Base-by-base conservation (phyloP, 2,113 vertebrate genomes). In the Halcyon malimbica region DNA sequence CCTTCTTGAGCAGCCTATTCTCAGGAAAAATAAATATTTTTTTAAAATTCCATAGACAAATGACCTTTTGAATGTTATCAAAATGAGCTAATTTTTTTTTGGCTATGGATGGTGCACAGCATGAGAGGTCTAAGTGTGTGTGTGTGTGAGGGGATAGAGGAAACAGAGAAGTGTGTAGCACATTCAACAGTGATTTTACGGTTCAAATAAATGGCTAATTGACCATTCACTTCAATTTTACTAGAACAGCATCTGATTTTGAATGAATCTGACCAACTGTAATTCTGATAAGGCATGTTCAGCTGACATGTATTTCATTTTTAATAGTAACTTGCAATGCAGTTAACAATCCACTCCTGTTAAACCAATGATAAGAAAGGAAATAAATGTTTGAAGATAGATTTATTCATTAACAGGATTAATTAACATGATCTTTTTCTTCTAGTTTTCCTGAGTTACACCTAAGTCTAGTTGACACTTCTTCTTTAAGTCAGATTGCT, bases 401-500 rank as follows among this genome's bases (percentile, higher is more conserved):
- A 10, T 91, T 65, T 91, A 28, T 63, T 92, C 26, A 59, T 62
- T 50, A 76, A 6, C 23, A 60, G 4, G 6, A 39, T 41, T 5
- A 86, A 80, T 35, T 39, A 41, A 2, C 2, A 2, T 16, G 10
- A 10, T 5, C 46, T 25, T 81, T 93, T 37, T 63, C 3, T n/a
- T 42, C 9, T 46, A 1, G 19, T 83, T 89, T 77, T 39, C 24
- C 5, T 5, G 10, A 89, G 5, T 31, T 51, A 39, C 29, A 5
- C 5, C 10, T 6, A n/a, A 48, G 8, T 39, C 7, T 71, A 86
- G 0, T 35, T 81, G 7, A 3, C 9, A 11, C 2, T 4, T 51
- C 48, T 5, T 12, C 87, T 71, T 64, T 64, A 35, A 75, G 3
- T 5, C 29, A 69, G 19, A 7, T 9, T 65, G 10, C 9, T 70